A percentile compares a stretch with the other conserved stretches of the same genome.
Evolutionary conservation across 2,797 vertebrate species (phyloP).

Genomic region (Odontamblyopus rebecca): DNA sequence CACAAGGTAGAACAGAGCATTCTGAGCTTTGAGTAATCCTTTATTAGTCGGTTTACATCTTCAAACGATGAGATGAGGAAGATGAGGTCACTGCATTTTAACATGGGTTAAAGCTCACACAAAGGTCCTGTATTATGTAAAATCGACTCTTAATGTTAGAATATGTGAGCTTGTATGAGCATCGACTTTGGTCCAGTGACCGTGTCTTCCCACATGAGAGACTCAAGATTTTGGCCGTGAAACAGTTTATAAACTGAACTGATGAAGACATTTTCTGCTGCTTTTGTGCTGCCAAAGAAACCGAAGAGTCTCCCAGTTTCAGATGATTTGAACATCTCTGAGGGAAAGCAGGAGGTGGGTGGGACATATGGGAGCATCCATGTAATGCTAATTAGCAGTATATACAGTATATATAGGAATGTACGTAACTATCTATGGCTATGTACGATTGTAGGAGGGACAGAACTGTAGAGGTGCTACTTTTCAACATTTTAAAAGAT

Average conservation of each 20-base stretch:
- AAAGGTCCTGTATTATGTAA: too few relatives aligned
- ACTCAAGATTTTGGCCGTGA: background rate
- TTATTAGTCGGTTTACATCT: too few relatives aligned
- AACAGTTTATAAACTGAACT: constrained; percentile 12
- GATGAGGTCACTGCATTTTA: too few relatives aligned
- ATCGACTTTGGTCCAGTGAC: background rate
- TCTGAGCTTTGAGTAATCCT: too few relatives aligned
- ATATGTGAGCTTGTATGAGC: background rate
- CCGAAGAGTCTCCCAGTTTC: background rate
- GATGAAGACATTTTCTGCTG: background rate
- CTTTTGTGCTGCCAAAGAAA: background rate
- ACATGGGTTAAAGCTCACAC: too few relatives aligned
- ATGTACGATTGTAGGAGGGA: background rate
- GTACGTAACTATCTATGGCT: background rate
- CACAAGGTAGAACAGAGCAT: too few relatives aligned
- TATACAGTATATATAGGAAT: background rate
- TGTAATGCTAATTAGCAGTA: background rate
- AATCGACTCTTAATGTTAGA: background rate
- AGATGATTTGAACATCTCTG: constrained; percentile 8
- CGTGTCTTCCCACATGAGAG: background rate
- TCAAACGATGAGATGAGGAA: too few relatives aligned
- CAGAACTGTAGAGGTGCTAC: background rate
- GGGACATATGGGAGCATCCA: constrained; percentile 7
- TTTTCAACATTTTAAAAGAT: background rate
- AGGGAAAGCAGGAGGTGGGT: constrained; percentile 1